Conservation (phyloP, 2,888 invertebrate species). For the Xestia c-nigrum region DNA sequence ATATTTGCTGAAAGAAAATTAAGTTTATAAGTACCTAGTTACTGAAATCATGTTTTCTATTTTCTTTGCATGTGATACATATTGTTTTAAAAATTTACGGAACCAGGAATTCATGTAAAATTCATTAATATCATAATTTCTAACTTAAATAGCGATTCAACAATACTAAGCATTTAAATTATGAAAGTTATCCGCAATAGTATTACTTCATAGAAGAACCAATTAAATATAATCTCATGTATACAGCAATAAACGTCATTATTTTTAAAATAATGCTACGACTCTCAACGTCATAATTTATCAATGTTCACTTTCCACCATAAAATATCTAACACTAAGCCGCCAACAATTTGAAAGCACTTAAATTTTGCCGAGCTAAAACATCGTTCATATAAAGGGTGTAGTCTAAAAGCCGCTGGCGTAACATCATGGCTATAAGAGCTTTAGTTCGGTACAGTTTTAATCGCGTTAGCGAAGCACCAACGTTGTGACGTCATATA, state of each 20-base stretch:
- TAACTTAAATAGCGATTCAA: background rate
- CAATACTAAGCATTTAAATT: background rate
- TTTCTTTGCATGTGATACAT: background rate
- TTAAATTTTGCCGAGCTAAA: constrained; percentile 60
- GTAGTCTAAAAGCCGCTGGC: constrained; percentile 70
- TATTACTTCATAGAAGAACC: background rate
- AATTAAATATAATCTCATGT: background rate
- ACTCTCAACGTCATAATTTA: background rate
- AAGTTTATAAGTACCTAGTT: background rate
- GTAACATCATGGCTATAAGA: constrained; percentile 63
- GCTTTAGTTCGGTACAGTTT: constrained; percentile 75
- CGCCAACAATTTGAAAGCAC: constrained; percentile 53
- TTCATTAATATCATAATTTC: background rate
- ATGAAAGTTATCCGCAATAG: no score
- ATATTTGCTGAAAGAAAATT: background rate
- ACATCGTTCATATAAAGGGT: constrained; percentile 63
- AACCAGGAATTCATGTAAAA: background rate
- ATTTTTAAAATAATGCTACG: background rate
- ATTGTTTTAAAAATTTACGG: background rate
- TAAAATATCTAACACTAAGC: constrained; percentile 10
- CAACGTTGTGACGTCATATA: constrained; percentile 65
- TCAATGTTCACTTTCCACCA: constrained; percentile 2
- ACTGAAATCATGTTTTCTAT: background rate
- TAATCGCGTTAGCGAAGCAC: constrained; percentile 84
- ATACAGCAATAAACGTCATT: background rate